Base-by-base conservation (phyloP, 2,113 vertebrate species). In the Platichthys stellatus region DNA sequence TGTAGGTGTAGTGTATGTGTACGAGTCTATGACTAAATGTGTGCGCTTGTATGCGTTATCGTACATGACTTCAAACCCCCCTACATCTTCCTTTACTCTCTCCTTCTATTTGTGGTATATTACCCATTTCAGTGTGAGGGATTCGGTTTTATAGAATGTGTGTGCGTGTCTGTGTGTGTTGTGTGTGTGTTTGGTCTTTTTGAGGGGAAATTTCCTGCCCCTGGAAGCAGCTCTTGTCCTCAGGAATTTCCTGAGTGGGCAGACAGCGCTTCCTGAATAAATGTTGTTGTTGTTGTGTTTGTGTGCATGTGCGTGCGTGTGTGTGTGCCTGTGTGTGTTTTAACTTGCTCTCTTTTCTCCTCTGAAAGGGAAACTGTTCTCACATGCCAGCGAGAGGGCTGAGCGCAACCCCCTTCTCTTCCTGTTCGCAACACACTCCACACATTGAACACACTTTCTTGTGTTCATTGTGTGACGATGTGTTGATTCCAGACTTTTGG, bases 201-300 rank as follows among this genome's bases (percentile, higher is more conserved):
- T 94, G 94, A 96, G 96, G 96, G 93, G 97, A 98, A 97, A 98
- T 98, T 99, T 99, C 97, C 97, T 98, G 96, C 95, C 96, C 95
- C 95, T 96, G 96, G 96, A 98, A 98, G 96, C 96, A 93, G 94
- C 94, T 93, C 94, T 94, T 94, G 96, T 97, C 96, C 94, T 96
- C 96, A 98, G 96, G 97, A 98, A 98, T 99, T 98, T 98, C 96
- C 97, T 99, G 97, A 97, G 97, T 98, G 96, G 97, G 96, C 96
- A 96, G 96, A 96, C 96, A 84, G 92, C 92, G 94, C 96, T 98
- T 98, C 97, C 97, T 98, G 97, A 96, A 96, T 95, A 95, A 95
- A 96, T 96, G 94, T 95, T 97, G 91, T 89, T 87, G 88, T 91
- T 90, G 84, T 80, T 90, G 69, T 81, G 73, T 78, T 63, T 69